Percentiles rank a stretch among this genome's conserved stretches.
Evolutionary conservation across 2,797 vertebrate species (phyloP).

Genomic region (Hirundo rustica): DNA sequence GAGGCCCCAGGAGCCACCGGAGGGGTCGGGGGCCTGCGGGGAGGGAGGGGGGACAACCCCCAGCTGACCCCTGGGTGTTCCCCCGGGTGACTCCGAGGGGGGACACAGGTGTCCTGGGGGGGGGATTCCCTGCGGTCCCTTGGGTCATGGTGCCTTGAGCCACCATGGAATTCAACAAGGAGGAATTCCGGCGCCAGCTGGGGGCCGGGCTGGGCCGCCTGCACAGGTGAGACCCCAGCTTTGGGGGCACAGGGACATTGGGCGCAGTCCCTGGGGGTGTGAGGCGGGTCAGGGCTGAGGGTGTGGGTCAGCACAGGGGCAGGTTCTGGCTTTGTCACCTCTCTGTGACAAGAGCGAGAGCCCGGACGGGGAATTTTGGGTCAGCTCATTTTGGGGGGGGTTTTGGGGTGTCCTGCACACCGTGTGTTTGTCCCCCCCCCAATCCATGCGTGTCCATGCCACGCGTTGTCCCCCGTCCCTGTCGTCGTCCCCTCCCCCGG

Average conservation of each 20-base stretch:
- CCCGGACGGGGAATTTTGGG: too few species aligned
- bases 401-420: too few species aligned
- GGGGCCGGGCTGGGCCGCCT: slow-evolving; percentile 72
- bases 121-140: not conserved
- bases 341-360: too few species aligned
- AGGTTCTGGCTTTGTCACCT: too few species aligned
- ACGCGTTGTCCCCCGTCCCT: not conserved
- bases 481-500: not conserved
- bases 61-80: not conserved
- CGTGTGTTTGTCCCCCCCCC: too few species aligned
- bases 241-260: too few species aligned
- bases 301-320: too few species aligned
- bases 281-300: too few species aligned
- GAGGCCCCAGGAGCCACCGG: not conserved
- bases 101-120: not conserved
- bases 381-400: too few species aligned
- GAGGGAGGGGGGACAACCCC: not conserved
- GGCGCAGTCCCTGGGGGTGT: too few species aligned
- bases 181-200: slow-evolving; percentile 74
- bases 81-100: not conserved
- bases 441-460: not conserved
- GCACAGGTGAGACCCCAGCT: too few species aligned
- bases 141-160: not conserved
- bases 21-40: not conserved
- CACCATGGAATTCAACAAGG: slow-evolving; percentile 73